These are phyloP conservation scores for Pseudopodoces humilis DNA, from an alignment of 2,113 vertebrate genomes.

Conservation along the genomic window DNA sequence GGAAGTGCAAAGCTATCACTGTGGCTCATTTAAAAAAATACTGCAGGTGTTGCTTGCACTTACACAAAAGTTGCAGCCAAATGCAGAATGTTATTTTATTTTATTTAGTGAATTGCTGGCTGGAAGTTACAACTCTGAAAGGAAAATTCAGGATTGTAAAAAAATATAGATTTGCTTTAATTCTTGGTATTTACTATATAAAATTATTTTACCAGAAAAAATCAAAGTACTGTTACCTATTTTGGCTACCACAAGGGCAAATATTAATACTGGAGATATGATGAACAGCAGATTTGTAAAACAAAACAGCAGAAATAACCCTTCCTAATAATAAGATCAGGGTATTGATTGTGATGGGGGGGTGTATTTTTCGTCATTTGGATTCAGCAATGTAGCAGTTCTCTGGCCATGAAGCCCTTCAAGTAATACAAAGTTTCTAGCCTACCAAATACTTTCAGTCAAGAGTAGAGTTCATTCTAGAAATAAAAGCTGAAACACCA, in stretches of 20 bases:
- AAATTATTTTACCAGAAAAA: background rate
- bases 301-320: background rate
- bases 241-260: background rate
- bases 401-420: background rate
- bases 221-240: background rate
- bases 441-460: background rate
- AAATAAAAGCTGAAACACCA: background rate
- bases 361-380: background rate
- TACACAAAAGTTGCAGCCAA: background rate
- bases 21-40: slow-evolving; percentile 64
- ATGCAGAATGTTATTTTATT: background rate
- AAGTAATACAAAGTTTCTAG: background rate
- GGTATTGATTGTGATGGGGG: background rate
- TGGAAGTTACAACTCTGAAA: background rate
- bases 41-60: slow-evolving; percentile 30
- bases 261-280: background rate
- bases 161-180: background rate
- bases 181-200: background rate
- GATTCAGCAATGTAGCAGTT: background rate
- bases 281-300: background rate
- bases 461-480: background rate
- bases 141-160: background rate
- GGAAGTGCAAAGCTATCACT: slow-evolving; percentile 68
- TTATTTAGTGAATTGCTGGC: background rate
- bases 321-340: background rate